These are phyloP conservation scores for Trilocha varians DNA, from an alignment of 2,888 invertebrate species.

Conservation along the genomic window DNA sequence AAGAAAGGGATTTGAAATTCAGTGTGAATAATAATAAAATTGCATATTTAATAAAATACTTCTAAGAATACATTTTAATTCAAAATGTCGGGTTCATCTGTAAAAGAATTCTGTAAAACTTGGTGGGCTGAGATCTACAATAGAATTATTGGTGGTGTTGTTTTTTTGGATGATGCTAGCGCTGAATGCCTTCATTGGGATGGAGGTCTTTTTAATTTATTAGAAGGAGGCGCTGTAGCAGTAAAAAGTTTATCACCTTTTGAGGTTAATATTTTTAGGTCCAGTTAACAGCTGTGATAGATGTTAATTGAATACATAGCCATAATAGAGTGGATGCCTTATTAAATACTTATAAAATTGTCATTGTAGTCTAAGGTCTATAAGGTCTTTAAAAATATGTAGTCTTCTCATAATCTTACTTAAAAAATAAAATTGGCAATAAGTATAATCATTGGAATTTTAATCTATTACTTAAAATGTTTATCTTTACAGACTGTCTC, in stretches of 20 bases:
- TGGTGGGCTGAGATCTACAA: constrained; percentile 77
- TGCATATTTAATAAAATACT: background rate
- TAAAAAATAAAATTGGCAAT: too few species aligned
- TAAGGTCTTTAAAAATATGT: background rate
- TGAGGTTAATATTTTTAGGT: constrained; percentile 73
- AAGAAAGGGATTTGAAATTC: too few species aligned
- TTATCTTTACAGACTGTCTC: constrained; percentile 34
- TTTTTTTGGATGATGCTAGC: constrained; percentile 76
- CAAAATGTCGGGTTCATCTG: constrained; percentile 31
- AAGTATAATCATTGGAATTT: too few species aligned
- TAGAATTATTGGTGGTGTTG: constrained; percentile 75
- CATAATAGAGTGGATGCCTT: too few species aligned
- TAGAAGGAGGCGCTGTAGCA: constrained; percentile 74
- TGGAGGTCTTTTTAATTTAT: constrained; percentile 74
- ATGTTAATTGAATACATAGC: too few species aligned
- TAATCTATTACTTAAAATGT: background rate
- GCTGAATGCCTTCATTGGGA: constrained; percentile 81
- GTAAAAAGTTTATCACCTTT: constrained; percentile 78
- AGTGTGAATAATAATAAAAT: too few species aligned
- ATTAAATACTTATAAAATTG: too few species aligned
- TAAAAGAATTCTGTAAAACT: constrained; percentile 59
- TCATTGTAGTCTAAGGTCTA: too few species aligned
- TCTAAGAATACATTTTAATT: background rate
- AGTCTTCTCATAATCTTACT: background rate
- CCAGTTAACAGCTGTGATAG: too few species aligned